Conservation (phyloP, 2,888 invertebrate species). For the Lepeophtheirus nordmannii region DNA sequence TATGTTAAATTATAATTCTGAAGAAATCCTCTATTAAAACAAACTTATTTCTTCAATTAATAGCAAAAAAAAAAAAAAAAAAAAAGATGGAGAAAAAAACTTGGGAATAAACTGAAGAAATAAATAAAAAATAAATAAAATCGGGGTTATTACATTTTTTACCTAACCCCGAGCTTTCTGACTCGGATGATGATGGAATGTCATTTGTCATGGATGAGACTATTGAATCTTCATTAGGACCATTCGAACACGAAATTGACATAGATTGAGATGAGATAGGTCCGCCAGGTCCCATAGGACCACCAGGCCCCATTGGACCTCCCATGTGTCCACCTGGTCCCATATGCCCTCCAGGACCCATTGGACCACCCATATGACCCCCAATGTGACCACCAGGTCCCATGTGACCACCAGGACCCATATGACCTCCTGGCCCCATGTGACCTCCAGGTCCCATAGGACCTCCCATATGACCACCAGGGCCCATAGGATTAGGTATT, state of each 20-base stretch:
- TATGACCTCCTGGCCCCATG: conserved; percentile 29
- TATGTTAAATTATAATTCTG: neutral
- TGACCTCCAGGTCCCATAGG: conserved; percentile 27
- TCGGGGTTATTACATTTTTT: conserved; percentile 2
- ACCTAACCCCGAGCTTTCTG: conserved; percentile 5
- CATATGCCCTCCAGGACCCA: conserved; percentile 28
- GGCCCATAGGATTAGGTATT: conserved; percentile 26
- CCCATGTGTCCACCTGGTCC: conserved; percentile 25
- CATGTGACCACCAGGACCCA: conserved; percentile 30
- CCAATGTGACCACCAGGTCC: conserved; percentile 28
- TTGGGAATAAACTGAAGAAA: too few species aligned
- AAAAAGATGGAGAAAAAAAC: too few species aligned
- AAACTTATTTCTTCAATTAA: too few species aligned
- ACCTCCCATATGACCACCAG: conserved; percentile 27
- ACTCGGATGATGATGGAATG: conserved; percentile 5
- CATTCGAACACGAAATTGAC: neutral
- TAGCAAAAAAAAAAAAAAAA: too few species aligned
- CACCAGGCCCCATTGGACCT: conserved; percentile 28
- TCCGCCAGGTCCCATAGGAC: neutral
- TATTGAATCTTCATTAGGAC: neutral
- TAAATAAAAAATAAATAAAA: neutral
- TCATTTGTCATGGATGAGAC: neutral
- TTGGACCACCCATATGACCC: conserved; percentile 27
- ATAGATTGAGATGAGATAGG: neutral
- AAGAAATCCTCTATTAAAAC: too few species aligned